Conservation (phyloP, 2,113 vertebrate species). For the Strix uralensis region DNA sequence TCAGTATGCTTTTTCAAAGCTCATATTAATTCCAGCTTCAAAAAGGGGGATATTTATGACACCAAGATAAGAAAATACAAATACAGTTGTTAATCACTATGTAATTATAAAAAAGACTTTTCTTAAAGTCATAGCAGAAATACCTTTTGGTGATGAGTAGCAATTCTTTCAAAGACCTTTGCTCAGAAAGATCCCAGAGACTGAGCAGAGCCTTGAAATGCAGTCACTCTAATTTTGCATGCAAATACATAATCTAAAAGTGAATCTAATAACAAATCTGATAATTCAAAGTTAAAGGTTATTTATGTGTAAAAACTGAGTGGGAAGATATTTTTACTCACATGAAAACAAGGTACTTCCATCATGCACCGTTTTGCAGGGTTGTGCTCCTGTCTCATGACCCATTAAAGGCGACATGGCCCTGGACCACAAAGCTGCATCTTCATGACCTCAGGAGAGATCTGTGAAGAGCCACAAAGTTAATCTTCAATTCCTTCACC, state of each 20-base stretch:
- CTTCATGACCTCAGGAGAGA: not conserved
- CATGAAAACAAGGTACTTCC: not conserved
- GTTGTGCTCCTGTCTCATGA: not conserved
- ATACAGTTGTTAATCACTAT: slow-evolving; percentile 47
- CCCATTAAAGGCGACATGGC: not conserved
- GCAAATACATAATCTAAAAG: not conserved
- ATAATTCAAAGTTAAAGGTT: not conserved
- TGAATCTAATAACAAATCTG: not conserved
- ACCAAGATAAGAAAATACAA: slow-evolving; percentile 61
- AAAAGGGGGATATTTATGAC: slow-evolving; percentile 53
- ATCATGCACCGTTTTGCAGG: not conserved
- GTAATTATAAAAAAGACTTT: slow-evolving; percentile 49
- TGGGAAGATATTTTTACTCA: not conserved
- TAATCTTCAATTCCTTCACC: not conserved
- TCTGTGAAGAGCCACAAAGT: not conserved
- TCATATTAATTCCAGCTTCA: slow-evolving; percentile 58
- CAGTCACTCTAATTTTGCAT: not conserved
- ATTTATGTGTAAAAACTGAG: not conserved
- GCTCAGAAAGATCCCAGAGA: not conserved
- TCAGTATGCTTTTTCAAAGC: slow-evolving; percentile 44
- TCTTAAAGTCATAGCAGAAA: slow-evolving; percentile 19
- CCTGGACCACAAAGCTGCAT: not conserved
- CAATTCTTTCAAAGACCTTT: not conserved
- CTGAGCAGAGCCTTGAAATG: not conserved
- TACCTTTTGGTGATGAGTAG: not conserved